Base-by-base conservation (phyloP, 2,888 invertebrate species). In the Rhodophaea formosa region DNA sequence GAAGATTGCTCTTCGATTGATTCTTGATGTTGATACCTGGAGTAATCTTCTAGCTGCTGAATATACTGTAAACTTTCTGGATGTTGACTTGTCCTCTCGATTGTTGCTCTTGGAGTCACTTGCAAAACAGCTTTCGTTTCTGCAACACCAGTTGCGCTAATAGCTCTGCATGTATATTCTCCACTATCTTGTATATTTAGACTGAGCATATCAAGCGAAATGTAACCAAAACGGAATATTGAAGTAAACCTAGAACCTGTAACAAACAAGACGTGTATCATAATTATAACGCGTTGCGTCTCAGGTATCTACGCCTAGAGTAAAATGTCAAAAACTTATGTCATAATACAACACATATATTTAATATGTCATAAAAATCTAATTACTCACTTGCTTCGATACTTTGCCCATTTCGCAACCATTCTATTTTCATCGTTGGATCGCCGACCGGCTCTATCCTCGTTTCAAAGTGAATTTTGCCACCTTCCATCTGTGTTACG, bases 361-460 rank as follows among this genome's bases (percentile, higher is more conserved):
- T 10, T 53, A 43, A n/a, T 45, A 47, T 16, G 12, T 42, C 2
- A 49, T 52, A 10, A 23, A 14, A n/a, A 14, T 7, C 29, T 54
- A 16, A 49, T 55, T 68, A 88, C 96, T 93, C 91, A 98, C 98
- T 97, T 80, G 97, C 97, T 93, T 96, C 95, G 74, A 99, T 93
- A 78, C 96, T 96, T 91, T 94, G 94, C 74, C 97, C 98, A 87
- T 99, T 97, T 78, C 96, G 94, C 81, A 95, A 97, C 98, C 98
- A 99, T 91, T 98, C 98, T 72, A 99, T 97, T 77, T 95, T 95
- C 97, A 99, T 97, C 54, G 96, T 96, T 65, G 98, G 98, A 89
- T 99, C 99, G 69, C 98, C 98, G 77, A 98, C 97, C 70, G 99
- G 99, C 89, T 97, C 97, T 88, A 99, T 96, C 87, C 98, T 96